phyloP scores from a whole-genome alignment of 2,888 invertebrate genomes.

The Ptilodon capucinus region DNA sequence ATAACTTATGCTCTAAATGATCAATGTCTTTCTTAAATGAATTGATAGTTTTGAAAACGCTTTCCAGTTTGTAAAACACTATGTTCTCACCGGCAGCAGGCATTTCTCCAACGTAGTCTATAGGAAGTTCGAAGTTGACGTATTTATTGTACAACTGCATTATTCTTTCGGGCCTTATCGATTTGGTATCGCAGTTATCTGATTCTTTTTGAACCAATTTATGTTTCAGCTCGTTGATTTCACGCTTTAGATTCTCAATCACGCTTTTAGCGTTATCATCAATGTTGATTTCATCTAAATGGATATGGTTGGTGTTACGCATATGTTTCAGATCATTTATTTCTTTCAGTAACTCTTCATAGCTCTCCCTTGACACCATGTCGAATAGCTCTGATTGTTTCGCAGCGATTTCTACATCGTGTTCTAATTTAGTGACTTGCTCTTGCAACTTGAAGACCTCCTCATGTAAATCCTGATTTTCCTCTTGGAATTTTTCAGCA shows the following conservation, averaged over 20 bases:
- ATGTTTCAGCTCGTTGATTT: conserved; percentile 68
- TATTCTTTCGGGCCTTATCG: conserved; percentile 62
- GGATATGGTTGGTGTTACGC: conserved; percentile 52
- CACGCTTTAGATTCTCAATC: conserved; percentile 74
- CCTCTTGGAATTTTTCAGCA: conserved; percentile 78
- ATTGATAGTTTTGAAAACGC: conserved; percentile 78
- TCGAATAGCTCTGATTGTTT: conserved; percentile 55
- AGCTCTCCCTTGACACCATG: conserved; percentile 61
- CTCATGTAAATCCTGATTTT: conserved; percentile 78
- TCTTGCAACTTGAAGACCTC: conserved; percentile 77
- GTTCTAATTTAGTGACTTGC: conserved; percentile 71
- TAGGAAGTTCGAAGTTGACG: conserved; percentile 73
- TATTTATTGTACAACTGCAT: conserved; percentile 74
- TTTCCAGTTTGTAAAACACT: conserved; percentile 74
- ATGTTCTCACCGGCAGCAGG: conserved; percentile 64
- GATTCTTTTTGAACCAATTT: conserved; percentile 57
- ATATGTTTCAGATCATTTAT: conserved; percentile 59
- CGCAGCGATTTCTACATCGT: conserved; percentile 63
- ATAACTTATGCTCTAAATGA: conserved; percentile 79
- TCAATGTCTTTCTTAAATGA: conserved; percentile 84
- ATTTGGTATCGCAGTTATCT: conserved; percentile 45
- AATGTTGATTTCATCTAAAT: conserved; percentile 72
- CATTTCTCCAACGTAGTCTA: conserved; percentile 74
- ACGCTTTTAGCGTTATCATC: conserved; percentile 78
- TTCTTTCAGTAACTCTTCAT: conserved; percentile 63